These are phyloP conservation scores for Zelostemma sp. DNA, from an alignment of 1,140 invertebrate species.

Conservation along the genomic window DNA sequence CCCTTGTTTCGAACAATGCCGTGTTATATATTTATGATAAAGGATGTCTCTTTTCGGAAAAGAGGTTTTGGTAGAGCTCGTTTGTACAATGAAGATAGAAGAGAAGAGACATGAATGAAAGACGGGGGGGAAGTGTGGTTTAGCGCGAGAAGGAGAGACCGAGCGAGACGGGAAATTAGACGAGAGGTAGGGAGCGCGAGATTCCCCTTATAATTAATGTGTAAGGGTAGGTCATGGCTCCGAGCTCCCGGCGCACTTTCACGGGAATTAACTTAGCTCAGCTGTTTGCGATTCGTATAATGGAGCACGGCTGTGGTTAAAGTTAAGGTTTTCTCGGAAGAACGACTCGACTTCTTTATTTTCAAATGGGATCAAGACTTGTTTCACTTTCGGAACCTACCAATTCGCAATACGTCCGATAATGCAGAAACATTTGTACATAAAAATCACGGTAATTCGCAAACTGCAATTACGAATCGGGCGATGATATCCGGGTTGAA, in stretches of 20 bases:
- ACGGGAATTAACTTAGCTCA: conserved; percentile 61
- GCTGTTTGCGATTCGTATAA: conserved; percentile 46
- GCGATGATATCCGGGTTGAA: no score
- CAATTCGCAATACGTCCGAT: no score
- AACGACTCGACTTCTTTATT: no score
- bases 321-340: conserved; percentile 1
- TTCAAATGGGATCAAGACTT: no score
- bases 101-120: conserved; percentile 59
- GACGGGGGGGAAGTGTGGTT: conserved; percentile 18
- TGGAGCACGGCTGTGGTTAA: neutral
- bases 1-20: neutral
- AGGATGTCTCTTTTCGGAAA: no score
- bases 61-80: conserved; percentile 49
- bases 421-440: no score
- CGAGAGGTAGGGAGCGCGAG: conserved; percentile 49
- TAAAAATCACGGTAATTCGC: no score
- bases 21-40: no score
- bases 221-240: conserved; percentile 67
- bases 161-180: conserved; percentile 48
- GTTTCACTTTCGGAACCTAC: no score
- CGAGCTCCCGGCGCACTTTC: conserved; percentile 47
- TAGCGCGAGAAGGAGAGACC: conserved; percentile 33
- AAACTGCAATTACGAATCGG: no score
- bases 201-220: conserved; percentile 70
- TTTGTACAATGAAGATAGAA: conserved; percentile 40